Percentiles rank a stretch among this genome's conserved stretches.
Evolutionary conservation across 2,113 vertebrate genomes (phyloP).

Genomic region (Labeo catla): DNA sequence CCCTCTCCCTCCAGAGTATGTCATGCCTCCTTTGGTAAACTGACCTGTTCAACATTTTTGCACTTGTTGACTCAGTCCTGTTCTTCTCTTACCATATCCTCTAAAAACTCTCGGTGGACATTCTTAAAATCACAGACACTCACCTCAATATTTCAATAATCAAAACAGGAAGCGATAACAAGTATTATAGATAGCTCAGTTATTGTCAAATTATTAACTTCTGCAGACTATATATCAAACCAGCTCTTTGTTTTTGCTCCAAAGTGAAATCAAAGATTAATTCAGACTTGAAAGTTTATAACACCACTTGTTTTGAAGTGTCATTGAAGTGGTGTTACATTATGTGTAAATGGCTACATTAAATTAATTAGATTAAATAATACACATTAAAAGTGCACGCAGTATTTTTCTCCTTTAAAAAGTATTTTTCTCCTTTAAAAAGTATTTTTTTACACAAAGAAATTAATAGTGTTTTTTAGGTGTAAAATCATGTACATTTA

Average conservation of each 20-base stretch:
- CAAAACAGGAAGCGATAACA: neutral
- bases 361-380: neutral
- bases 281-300: neutral
- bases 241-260: neutral
- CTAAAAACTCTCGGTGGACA: neutral
- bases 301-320: neutral
- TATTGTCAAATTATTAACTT: constrained; percentile 25
- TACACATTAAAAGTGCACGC: neutral
- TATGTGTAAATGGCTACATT: neutral
- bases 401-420: no score
- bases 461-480: no score
- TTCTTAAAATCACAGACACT: neutral
- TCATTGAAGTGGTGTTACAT: neutral
- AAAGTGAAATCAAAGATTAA: neutral
- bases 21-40: constrained; percentile 7
- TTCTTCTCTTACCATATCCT: neutral
- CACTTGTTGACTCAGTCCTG: neutral
- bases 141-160: constrained; percentile 1
- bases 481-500: no score
- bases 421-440: no score
- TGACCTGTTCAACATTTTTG: constrained; percentile 13
- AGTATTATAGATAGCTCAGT: neutral
- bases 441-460: no score
- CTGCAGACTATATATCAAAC: neutral
- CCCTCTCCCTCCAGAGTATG: neutral